phyloP scores from a whole-genome alignment of 1,140 invertebrate genomes.

The Zaprionus taronus region DNA sequence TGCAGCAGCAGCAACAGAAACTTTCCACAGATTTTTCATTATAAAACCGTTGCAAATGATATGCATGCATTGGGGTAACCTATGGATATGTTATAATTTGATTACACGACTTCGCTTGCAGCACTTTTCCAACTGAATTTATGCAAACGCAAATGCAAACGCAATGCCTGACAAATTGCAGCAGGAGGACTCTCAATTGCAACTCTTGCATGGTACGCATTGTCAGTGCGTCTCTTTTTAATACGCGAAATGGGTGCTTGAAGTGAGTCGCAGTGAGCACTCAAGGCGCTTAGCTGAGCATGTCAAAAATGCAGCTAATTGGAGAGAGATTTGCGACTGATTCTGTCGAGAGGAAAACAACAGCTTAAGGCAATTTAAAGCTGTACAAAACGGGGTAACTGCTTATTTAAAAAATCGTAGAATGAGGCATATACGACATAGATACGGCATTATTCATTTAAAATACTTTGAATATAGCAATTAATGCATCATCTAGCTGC shows the following conservation, averaged over 20 bases:
- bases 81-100: conserved; percentile 3
- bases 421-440: no score
- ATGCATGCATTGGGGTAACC: background rate
- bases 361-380: background rate
- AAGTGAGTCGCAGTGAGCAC: background rate
- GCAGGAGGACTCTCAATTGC: background rate
- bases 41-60: background rate
- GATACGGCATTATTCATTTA: no score
- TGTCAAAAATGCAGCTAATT: background rate
- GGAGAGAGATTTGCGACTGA: background rate
- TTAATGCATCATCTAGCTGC: no score
- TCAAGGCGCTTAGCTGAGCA: background rate
- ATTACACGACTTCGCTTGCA: background rate
- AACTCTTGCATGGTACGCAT: background rate
- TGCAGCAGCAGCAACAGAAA: background rate
- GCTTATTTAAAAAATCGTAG: no score
- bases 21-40: conserved; percentile 1
- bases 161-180: background rate
- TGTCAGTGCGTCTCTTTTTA: background rate
- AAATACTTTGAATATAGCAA: no score
- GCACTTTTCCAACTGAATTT: conserved; percentile 1
- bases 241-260: background rate
- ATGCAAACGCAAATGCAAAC: background rate
- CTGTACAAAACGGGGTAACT: no score
- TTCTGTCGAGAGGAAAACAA: background rate